Evolutionary conservation across 2,797 vertebrate species (phyloP).

Genomic region (Crenichthys baileyi): DNA sequence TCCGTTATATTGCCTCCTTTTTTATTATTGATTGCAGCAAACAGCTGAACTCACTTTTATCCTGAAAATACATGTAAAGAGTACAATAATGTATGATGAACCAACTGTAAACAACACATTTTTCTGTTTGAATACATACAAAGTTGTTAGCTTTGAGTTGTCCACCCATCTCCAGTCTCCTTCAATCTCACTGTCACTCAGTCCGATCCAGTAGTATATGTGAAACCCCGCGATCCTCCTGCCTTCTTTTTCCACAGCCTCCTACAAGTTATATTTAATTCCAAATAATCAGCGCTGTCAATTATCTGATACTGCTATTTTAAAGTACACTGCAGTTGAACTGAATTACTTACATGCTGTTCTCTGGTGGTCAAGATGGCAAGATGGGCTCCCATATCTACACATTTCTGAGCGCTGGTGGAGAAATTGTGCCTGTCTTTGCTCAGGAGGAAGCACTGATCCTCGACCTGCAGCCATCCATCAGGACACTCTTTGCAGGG

Average conservation of each 20-base stretch:
- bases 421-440: background rate
- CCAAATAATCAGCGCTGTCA: background rate
- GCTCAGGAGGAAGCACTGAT: slow-evolving; percentile 32
- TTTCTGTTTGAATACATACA: slow-evolving; percentile 26
- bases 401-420: slow-evolving; percentile 8
- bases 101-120: too few species aligned
- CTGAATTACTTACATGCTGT: slow-evolving; percentile 30
- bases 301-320: background rate
- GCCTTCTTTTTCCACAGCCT: slow-evolving; percentile 28
- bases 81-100: background rate
- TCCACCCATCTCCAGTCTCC: slow-evolving; percentile 44
- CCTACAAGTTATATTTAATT: slow-evolving; percentile 17
- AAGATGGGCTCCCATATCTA: slow-evolving; percentile 18
- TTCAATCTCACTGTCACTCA: slow-evolving; percentile 33
- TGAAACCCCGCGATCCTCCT: background rate
- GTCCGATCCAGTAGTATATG: slow-evolving; percentile 39
- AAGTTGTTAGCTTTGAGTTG: slow-evolving; percentile 3
- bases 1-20: background rate
- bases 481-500: slow-evolving; percentile 25
- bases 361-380: slow-evolving; percentile 42
- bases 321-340: background rate
- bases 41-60: background rate
- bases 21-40: background rate
- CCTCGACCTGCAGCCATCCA: slow-evolving; percentile 18
- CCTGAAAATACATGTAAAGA: background rate